phyloP scores from a whole-genome alignment of 2,113 vertebrate genomes.

The Oryzias celebensis region DNA sequence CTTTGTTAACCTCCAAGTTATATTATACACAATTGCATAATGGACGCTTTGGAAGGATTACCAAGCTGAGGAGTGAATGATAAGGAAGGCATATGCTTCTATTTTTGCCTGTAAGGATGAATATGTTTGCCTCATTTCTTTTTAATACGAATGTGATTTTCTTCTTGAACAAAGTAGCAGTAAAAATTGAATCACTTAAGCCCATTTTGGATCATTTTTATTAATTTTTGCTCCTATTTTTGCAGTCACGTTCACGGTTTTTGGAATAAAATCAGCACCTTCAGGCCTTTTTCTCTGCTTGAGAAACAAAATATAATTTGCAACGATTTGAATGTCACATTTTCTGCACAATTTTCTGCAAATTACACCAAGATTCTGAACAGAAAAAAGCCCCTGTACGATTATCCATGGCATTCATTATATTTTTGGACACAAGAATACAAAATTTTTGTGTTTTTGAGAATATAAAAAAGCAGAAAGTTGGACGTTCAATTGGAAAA shows the following conservation, averaged over 20 bases:
- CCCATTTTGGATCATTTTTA: background rate
- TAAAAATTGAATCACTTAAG: background rate
- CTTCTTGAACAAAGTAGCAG: background rate
- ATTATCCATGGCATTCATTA: background rate
- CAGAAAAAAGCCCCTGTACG: background rate
- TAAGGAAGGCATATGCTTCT: conserved; percentile 27
- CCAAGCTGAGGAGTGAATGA: conserved; percentile 14
- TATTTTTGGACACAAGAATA: too few species aligned
- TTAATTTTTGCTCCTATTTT: background rate
- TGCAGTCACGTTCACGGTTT: too few species aligned
- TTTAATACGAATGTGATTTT: background rate
- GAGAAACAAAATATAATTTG: too few species aligned
- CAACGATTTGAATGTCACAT: too few species aligned
- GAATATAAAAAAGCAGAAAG: background rate
- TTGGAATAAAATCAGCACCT: too few species aligned
- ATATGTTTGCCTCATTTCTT: background rate
- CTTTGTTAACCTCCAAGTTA: conserved; percentile 73
- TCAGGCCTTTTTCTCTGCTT: too few species aligned
- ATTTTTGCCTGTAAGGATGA: conserved; percentile 32
- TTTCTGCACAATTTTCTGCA: background rate
- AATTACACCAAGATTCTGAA: background rate
- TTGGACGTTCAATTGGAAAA: conserved; percentile 9
- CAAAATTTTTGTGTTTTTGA: background rate
- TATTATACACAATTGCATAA: conserved; percentile 61
- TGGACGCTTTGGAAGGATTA: conserved; percentile 36